Conservation (phyloP, 2,113 vertebrate genomes). For the Macrotis lagotis region DNA sequence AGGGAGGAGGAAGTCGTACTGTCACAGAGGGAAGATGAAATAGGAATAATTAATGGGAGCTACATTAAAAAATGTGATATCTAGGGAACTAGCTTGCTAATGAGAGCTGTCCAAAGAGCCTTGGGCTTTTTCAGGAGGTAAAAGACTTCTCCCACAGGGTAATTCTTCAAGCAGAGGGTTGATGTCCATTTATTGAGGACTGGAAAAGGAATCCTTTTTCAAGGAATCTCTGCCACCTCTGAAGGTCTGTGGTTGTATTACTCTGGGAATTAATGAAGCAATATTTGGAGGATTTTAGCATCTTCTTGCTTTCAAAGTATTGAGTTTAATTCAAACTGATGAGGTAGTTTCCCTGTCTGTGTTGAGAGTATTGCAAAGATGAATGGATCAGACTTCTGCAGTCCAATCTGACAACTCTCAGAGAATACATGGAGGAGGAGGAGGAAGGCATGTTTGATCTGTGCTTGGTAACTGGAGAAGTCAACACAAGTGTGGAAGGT, state of each 20-base stretch:
- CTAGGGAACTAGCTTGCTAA: not conserved
- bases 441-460: not conserved
- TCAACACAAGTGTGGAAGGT: not conserved
- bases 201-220: not conserved
- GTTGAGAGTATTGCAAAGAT: not conserved
- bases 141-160: not conserved
- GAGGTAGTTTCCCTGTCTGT: not conserved
- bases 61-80: not conserved
- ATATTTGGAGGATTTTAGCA: not conserved
- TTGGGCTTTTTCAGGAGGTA: not conserved
- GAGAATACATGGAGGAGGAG: not conserved
- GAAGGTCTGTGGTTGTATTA: not conserved
- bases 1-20: too few relatives aligned
- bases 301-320: not conserved
- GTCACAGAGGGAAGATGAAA: not conserved
- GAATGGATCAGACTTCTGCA: not conserved
- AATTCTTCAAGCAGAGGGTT: not conserved
- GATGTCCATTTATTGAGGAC: not conserved
- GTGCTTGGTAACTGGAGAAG: not conserved
- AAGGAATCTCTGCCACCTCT: not conserved
- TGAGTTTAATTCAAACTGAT: not conserved
- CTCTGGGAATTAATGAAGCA: not conserved
- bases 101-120: not conserved
- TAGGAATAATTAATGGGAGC: not conserved
- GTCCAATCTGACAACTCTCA: not conserved